These are phyloP conservation scores for Buteo buteo DNA, from an alignment of 2,113 vertebrate genomes.

Conservation along the genomic window DNA sequence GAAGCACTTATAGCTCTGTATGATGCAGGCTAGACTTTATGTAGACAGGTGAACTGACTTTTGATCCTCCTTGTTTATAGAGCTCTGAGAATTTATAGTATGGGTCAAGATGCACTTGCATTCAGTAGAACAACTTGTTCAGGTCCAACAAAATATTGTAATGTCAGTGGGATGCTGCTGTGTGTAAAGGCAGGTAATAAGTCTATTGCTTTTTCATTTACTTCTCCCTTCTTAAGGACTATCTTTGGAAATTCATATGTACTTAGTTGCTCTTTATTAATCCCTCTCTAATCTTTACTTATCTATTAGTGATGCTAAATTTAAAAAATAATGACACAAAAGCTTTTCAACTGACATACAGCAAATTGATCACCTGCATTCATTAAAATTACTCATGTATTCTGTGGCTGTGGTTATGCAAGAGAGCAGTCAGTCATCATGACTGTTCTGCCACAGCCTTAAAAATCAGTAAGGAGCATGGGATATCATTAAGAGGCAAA, in stretches of 20 bases:
- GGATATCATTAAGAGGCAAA: neutral
- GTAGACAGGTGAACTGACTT: neutral
- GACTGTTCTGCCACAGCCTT: neutral
- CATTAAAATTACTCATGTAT: neutral
- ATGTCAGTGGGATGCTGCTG: neutral
- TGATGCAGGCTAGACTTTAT: neutral
- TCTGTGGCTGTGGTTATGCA: neutral
- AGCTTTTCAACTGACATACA: neutral
- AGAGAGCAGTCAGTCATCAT: neutral
- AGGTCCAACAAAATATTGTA: accelerated
- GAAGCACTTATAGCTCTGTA: neutral
- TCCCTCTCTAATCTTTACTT: neutral
- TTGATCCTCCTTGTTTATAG: neutral
- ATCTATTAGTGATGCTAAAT: neutral
- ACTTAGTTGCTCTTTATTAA: neutral
- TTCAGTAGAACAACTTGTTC: neutral
- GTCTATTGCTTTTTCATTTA: neutral
- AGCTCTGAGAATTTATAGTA: neutral
- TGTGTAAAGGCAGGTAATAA: neutral
- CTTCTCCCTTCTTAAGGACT: neutral
- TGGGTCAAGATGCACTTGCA: neutral
- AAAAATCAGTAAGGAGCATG: neutral
- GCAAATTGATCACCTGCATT: neutral
- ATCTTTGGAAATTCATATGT: neutral
- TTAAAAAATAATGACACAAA: neutral